Evolutionary conservation across 1,140 invertebrate species (phyloP).

Genomic region (Probaryconus sp.): DNA sequence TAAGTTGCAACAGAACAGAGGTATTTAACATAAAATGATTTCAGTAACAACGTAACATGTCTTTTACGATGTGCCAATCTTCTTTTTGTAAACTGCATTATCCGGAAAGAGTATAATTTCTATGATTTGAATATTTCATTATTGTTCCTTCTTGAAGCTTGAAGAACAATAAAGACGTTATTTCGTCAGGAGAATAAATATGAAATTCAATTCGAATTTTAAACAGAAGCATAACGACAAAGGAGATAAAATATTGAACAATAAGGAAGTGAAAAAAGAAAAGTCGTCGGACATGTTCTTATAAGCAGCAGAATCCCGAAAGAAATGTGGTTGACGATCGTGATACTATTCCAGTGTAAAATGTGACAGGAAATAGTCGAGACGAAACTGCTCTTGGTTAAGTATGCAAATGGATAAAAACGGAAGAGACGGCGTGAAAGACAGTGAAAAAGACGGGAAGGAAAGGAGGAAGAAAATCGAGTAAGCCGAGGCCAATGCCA

Average conservation of each 20-base stretch:
- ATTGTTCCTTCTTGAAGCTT: neutral
- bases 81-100: too few relatives aligned
- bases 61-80: too few relatives aligned
- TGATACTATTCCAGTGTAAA: slow-evolving; percentile 72
- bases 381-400: slow-evolving; percentile 68
- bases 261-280: slow-evolving; percentile 28
- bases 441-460: slow-evolving; percentile 8
- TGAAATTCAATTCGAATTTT: neutral
- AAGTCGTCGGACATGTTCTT: slow-evolving; percentile 20
- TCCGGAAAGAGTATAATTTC: too few relatives aligned
- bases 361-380: slow-evolving; percentile 75
- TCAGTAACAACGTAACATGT: too few relatives aligned
- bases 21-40: too few relatives aligned
- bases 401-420: slow-evolving; percentile 55
- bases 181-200: neutral
- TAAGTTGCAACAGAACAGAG: too few relatives aligned
- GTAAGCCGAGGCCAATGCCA: slow-evolving; percentile 63
- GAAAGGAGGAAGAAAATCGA: slow-evolving; percentile 27
- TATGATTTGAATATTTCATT: too few relatives aligned
- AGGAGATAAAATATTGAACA: slow-evolving; percentile 10
- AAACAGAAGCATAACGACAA: neutral
- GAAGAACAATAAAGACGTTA: neutral
- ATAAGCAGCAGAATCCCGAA: slow-evolving; percentile 37
- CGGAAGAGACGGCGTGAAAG: slow-evolving; percentile 10
- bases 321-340: slow-evolving; percentile 71